Evolutionary conservation across 2,113 vertebrate species (phyloP), one percentile per base, ranked within the genome.

Genomic region (Ranitomeya variabilis): DNA sequence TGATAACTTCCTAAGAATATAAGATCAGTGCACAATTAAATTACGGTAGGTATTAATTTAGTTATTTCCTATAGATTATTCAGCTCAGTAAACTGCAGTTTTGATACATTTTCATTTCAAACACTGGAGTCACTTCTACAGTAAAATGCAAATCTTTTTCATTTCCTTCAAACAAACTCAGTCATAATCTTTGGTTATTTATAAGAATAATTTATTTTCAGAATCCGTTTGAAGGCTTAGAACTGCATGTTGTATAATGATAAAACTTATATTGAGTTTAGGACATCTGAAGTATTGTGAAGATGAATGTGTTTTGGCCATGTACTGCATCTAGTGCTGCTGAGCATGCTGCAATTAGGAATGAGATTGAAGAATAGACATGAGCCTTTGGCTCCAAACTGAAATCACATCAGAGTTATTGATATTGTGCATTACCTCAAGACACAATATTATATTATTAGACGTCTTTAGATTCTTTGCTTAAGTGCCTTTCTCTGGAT

Each of bases 271-370:
- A 84, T 84, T 71, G 64, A 51, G 45, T 26, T 84, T 69, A 84
- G 71, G 82, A 71, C 81, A 83, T n/a, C n/a, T n/a, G n/a, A 83
- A 69, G 45, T 55, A 55, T 57, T 71, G 82, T 69, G n/a, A 84
- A 84, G 82, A 84, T 84, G 15, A 84, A 84, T 84, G 82, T 71
- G 64, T 84, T 81, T 37, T 62, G 31, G 57, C 26, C 26, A 81
- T 37, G 59, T 81, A 52, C 8, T 12, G 26, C 55, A 55, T 66
- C 59, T 15, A 71, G 82, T 7, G 16, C 21, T 71, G 55, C 55
- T 18, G n/a, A 71, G 13, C 21, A 55, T 66, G 23, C 51, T 55
- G 82, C 82, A 84, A 55, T 84, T 84, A 84, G 51, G 37, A 21
- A 69, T 10, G 13, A 84, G 66, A 71, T 15, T 71, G 82, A 69